phyloP scores from a whole-genome alignment of 2,888 invertebrate species.

The Zaprionus lineosus region DNA sequence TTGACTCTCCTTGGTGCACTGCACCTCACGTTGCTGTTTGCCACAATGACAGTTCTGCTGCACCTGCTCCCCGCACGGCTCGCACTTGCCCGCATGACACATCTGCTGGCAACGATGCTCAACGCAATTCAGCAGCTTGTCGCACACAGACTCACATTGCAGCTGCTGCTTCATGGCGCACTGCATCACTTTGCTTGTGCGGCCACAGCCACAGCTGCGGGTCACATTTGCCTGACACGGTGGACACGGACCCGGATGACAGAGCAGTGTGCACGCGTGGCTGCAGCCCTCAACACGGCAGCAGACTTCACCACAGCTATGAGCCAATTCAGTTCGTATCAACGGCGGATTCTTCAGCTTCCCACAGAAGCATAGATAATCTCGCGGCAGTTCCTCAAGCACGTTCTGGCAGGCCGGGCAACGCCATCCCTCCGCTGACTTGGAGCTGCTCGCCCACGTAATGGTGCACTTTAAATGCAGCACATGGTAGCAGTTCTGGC shows the following conservation, averaged over 20 bases:
- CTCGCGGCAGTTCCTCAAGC: slow-evolving; percentile 87
- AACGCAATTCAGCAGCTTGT: slow-evolving; percentile 89
- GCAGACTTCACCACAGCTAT: slow-evolving; percentile 95
- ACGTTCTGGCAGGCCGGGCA: slow-evolving; percentile 98
- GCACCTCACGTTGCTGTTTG: slow-evolving; percentile 85
- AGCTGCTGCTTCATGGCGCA: slow-evolving; percentile 89
- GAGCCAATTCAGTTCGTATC: slow-evolving; percentile 91
- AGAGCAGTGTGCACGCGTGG: slow-evolving; percentile 90
- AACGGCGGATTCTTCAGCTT: slow-evolving; percentile 89
- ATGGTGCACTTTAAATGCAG: slow-evolving; percentile 95
- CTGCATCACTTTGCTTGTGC: slow-evolving; percentile 86
- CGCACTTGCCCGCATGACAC: slow-evolving; percentile 92
- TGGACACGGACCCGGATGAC: slow-evolving; percentile 98
- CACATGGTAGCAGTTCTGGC: slow-evolving; percentile 94
- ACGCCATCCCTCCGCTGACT: slow-evolving; percentile 93
- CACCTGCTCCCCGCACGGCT: slow-evolving; percentile 87
- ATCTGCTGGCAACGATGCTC: slow-evolving; percentile 88
- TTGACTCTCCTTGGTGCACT: slow-evolving; percentile 85
- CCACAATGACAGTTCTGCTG: slow-evolving; percentile 90
- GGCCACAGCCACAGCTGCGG: slow-evolving; percentile 91
- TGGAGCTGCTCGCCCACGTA: slow-evolving; percentile 95
- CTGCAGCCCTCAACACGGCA: slow-evolving; percentile 84
- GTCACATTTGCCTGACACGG: slow-evolving; percentile 90
- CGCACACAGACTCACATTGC: slow-evolving; percentile 89
- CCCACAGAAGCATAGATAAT: slow-evolving; percentile 96